Base-by-base conservation (phyloP, 2,113 vertebrate species). In the Tychaedon coryphoeus region DNA sequence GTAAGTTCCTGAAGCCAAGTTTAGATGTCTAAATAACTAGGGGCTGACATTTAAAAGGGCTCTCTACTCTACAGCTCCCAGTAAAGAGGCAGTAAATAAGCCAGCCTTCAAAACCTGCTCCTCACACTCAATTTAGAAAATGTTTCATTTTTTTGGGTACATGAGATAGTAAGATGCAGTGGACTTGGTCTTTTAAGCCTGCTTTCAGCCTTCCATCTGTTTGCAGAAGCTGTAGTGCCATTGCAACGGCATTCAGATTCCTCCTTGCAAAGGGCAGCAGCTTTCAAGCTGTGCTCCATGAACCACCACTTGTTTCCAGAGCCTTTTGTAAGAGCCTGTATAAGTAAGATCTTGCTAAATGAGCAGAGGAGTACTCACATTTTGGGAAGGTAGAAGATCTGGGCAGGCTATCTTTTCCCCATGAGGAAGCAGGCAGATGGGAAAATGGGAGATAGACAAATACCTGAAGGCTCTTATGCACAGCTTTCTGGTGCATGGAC, bases 21-120 rank as follows among this genome's bases (percentile, higher is more conserved):
- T 94, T 81, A 90, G 54, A 60, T 51, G 92, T 75, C 79, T 81
- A 53, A 71, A 61, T 86, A 92, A 83, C 88, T 89, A 77, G 92
- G 95, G 69, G 78, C 93, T 96, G 94, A 92, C 69, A 71, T 93
- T 90, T 95, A 67, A 96, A 97, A 97, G 93, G 95, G 93, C 93
- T 97, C 64, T 93, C 89, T 88, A 96, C 38, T 87, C 83, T 60
- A 51, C 93, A 96, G 94, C 89, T 86, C 90, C 89, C 92, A 57
- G 86, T 92, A 92, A 81, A 54, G 70, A 95, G 47, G 28, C 60
- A 82, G 66, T 80, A 64, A 86, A 88, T n/a, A 85, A 71, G 48
- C 74, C 82, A 92, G 88, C 67, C 79, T 93, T 79, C 83, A 79
- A 94, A 94, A 72, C n/a, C 64, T 86, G 65, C 23, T 2, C 58